Evolutionary conservation across 2,797 vertebrate genomes (phyloP), one percentile per base, ranked within the genome.

Genomic region (Caiman crocodilus): DNA sequence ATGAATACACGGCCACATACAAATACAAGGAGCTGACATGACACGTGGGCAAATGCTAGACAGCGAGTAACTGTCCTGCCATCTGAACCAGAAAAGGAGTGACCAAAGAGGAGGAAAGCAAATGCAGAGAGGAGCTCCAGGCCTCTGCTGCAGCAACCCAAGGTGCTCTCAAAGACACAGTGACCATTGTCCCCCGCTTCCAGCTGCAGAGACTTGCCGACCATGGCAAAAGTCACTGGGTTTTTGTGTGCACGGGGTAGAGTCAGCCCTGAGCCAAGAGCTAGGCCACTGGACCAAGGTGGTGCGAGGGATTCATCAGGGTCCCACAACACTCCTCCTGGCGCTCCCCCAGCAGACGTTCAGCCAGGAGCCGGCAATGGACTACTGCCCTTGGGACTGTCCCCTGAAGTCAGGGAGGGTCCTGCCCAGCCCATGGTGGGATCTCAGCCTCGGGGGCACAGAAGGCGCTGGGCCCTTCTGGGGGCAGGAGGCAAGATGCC

Each of bases 1-100:
- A 61, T 26, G 17, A 59, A 71, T 3, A 56, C 20, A 67, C 4
- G 1, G 2, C 1, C 57, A 3, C 0, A 0, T 1, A 18, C 4
- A 13, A 11, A 28, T 10, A 30, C 78, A 64, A 25, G 50, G 61
- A 84, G 87, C n/a, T 61, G 8, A 12, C 26, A 16, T 42, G 21
- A 14, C 56, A 6, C 50, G 13, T 60, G 1, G 1, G 26, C 26
- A 3, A 56, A 6, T 0, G 9, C 83, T 77, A 69, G 42, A 50
- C 42, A 50, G 42, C 21, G 25, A 28, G 14, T 55, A 21, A 78
- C 84, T 86, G 95, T 94, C 94, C 42, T 90, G 79, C 69, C 1
- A 2, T 81, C 69, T 74, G 85, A 65, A 85, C 86, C 76, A 71
- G 60, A 50, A 79, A 86, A 92, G 65, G 82, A 87, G 50, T 69